Percentiles rank a stretch among this genome's conserved stretches.
These are phyloP conservation scores for Stichopus chloronotus DNA, from an alignment of 35 echinoderm and acorn worm species.

Conservation along the genomic window DNA sequence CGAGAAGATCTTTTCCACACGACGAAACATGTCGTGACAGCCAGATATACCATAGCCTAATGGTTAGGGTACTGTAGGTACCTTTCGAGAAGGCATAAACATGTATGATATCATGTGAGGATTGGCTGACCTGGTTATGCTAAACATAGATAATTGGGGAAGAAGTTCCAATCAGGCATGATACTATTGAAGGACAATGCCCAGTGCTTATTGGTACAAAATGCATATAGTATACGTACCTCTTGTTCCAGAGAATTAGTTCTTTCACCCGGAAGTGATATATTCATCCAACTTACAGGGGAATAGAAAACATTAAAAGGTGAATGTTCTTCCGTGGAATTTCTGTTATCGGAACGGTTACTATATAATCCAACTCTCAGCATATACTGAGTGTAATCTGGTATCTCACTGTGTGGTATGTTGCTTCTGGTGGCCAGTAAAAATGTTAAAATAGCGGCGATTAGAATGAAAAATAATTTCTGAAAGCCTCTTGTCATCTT, in stretches of 20 bases:
- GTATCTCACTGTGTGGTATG: background rate
- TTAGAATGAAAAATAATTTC: background rate
- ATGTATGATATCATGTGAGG: no score
- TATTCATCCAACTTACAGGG: constrained; percentile 14
- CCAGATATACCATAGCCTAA: no score
- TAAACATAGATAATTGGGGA: no score
- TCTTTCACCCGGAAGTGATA: background rate
- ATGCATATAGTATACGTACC: background rate
- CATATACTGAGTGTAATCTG: background rate
- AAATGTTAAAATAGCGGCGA: background rate
- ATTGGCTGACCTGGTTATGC: no score
- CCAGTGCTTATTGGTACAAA: no score
- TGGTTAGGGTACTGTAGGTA: no score
- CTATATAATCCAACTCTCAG: background rate
- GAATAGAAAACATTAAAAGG: background rate
- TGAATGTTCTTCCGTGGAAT: background rate
- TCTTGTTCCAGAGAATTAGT: background rate
- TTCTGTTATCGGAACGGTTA: background rate
- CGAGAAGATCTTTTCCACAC: no score
- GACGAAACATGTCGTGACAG: no score
- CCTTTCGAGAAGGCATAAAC: no score
- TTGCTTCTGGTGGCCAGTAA: background rate
- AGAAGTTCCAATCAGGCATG: no score
- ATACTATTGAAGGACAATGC: no score
- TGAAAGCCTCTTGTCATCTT: background rate